Evolutionary conservation across 2,888 invertebrate genomes (phyloP), one percentile per base, ranked within the genome.

Genomic region (Drosophila quinaria): DNA sequence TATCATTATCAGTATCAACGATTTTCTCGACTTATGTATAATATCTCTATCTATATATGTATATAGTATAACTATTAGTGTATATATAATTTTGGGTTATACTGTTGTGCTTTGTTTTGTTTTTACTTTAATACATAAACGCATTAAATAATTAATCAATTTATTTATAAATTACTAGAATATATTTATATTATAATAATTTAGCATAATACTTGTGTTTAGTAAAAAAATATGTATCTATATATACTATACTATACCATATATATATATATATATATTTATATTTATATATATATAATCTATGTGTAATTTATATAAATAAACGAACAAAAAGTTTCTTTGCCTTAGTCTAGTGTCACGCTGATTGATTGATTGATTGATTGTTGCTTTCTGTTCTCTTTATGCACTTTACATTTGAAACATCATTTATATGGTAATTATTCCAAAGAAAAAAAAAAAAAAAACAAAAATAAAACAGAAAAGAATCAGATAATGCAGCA

Each of bases 271-370:
- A 33, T 39, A 47, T 60, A 56, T 72, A 17, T 49, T 39, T 63
- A 37, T 67, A 42, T 54, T 31, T 65, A 61, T 50, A 42, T 63
- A 42, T 56, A 60, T 51, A 71, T 37, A 42, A n/a, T 37, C 37
- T 42, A 11, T 29, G 47, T 29, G 59, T 52, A 61, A 60, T 74
- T 52, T 58, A 25, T 64, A 58, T 71, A 59, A 67, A 69, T 68
- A 68, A 66, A 67, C 65, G 71, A 76, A 67, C 63, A 78, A 78
- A 70, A 70, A 41, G 46, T 54, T 63, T 67, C 47, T 58, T 70
- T 69, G 69, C 62, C 70, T 82, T 80, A 85, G 64, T 72, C 64
- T 80, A 81, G 54, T 46, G 63, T 59, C 65, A 59, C 42, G 50
- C 66, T 58, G 50, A 66, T 70, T 66, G 56, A 39, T 55, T 58